Evolutionary conservation across 1,140 invertebrate species (phyloP).

Genomic region (Laupala kohalensis): DNA sequence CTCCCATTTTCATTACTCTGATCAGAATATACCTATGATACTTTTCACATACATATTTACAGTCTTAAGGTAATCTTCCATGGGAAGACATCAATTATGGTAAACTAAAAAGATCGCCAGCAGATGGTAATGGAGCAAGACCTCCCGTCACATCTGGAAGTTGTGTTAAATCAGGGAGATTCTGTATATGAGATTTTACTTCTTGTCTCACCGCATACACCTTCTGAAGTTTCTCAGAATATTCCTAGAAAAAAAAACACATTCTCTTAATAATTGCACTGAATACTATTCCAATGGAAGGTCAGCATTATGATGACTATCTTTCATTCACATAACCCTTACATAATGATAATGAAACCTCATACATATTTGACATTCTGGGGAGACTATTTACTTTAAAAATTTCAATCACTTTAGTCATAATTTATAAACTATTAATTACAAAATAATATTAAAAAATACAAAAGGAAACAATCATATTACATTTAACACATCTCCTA

Average conservation of each 20-base stretch:
- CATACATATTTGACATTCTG: too few species aligned
- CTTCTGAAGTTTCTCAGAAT: conserved; percentile 73
- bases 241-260: conserved; percentile 47
- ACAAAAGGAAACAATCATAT: too few species aligned
- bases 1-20: not conserved
- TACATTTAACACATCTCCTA: too few species aligned
- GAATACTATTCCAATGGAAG: too few species aligned
- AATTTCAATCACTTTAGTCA: too few species aligned
- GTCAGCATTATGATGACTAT: too few species aligned
- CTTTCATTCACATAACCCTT: too few species aligned
- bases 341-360: too few species aligned
- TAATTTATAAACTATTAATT: too few species aligned
- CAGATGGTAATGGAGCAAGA: conserved; percentile 80
- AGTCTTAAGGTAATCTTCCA: not conserved
- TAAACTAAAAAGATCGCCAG: conserved; percentile 79
- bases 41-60: not conserved
- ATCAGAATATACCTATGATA: not conserved
- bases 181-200: conserved; percentile 81
- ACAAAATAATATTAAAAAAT: too few species aligned
- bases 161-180: conserved; percentile 80
- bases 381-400: too few species aligned
- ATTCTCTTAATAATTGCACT: too few species aligned
- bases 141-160: conserved; percentile 82
- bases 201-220: conserved; percentile 71
- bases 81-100: conserved; percentile 20